Percentiles rank a stretch among this genome's conserved stretches.
Evolutionary conservation across 1,140 invertebrate genomes (phyloP).

Genomic region (roundworm (Caenorhabditis elegans)): DNA sequence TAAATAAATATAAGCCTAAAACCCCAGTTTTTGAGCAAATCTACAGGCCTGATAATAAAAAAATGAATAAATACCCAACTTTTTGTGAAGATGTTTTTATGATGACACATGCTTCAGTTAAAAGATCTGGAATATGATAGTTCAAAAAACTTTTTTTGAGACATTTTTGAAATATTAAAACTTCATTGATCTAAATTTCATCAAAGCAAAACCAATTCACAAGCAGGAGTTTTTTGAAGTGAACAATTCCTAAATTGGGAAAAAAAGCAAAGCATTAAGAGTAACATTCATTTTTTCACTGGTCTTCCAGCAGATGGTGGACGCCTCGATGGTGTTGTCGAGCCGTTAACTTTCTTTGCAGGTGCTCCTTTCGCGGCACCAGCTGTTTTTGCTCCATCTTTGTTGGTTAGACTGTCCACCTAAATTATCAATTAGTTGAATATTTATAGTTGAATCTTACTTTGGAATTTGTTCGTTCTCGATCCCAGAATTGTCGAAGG

Average conservation of each 20-base stretch:
- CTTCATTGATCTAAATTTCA: too few relatives aligned
- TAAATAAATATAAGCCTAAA: too few relatives aligned
- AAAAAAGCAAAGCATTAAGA: not conserved
- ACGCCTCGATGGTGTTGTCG: conserved; percentile 13
- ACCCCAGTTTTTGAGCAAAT: too few relatives aligned
- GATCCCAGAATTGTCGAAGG: conserved; percentile 51
- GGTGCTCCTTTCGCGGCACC: not conserved
- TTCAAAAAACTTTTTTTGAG: too few relatives aligned
- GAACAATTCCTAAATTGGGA: not conserved
- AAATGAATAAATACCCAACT: too few relatives aligned
- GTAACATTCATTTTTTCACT: not conserved
- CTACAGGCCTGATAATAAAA: too few relatives aligned
- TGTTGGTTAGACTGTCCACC: not conserved
- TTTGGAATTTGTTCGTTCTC: conserved; percentile 46
- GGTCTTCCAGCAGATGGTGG: conserved; percentile 21
- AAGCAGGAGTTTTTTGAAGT: too few relatives aligned
- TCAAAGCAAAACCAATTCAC: too few relatives aligned
- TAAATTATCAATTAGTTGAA: not conserved
- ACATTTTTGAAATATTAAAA: too few relatives aligned
- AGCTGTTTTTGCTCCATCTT: conserved; percentile 7
- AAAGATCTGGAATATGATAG: too few relatives aligned
- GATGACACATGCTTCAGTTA: too few relatives aligned
- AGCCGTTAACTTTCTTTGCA: conserved; percentile 28
- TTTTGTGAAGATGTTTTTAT: too few relatives aligned
- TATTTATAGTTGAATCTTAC: not conserved